phyloP scores from a whole-genome alignment of 92 coral and sea anemone species.

The Porites lobata region DNA sequence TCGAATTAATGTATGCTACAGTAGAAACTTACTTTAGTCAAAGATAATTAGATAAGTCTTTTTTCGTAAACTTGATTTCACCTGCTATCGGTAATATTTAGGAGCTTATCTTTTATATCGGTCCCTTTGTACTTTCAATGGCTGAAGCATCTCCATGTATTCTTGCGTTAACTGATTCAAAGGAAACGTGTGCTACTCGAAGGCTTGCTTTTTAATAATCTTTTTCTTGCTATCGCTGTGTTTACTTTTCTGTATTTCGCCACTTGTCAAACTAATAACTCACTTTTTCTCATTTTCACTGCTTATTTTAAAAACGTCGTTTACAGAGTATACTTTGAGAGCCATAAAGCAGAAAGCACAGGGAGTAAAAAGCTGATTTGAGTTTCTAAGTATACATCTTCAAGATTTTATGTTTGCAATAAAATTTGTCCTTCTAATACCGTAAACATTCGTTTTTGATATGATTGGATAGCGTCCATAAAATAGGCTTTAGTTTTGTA shows the following conservation, averaged over 20 bases:
- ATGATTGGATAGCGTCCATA: conserved; percentile 10
- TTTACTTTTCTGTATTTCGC: background rate
- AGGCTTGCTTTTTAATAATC: background rate
- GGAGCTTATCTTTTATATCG: background rate
- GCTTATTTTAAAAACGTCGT: background rate
- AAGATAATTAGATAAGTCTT: too few species aligned
- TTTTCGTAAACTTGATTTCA: too few species aligned
- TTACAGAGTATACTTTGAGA: background rate
- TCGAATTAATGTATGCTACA: too few species aligned
- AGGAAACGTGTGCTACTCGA: background rate
- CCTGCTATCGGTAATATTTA: too few species aligned
- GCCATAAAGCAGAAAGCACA: background rate
- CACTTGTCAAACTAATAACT: background rate
- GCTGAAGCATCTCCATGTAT: background rate
- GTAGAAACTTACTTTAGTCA: too few species aligned
- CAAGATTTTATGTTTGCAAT: background rate
- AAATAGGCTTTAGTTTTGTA: background rate
- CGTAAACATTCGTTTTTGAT: background rate
- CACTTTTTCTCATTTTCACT: conserved; percentile 1
- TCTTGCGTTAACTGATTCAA: background rate
- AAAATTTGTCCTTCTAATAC: background rate
- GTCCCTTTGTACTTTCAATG: background rate
- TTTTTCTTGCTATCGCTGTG: background rate
- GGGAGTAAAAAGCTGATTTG: background rate
- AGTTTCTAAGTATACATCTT: background rate